Percentiles rank a stretch among this genome's conserved stretches.
Evolutionary conservation across 2,888 invertebrate genomes (phyloP).

Genomic region (Perithous albicinctus): DNA sequence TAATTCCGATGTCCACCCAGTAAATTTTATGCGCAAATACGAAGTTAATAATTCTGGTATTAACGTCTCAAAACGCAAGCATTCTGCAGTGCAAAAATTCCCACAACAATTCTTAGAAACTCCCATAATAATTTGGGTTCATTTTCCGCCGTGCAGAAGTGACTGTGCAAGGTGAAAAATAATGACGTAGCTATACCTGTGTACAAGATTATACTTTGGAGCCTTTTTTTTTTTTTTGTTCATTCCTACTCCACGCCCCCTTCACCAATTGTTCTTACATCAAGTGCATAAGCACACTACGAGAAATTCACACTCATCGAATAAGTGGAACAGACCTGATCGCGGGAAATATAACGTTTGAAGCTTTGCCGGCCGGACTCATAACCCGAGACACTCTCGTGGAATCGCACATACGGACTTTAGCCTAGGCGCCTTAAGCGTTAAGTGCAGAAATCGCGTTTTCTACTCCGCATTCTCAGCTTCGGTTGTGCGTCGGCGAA

Average conservation of each 20-base stretch:
- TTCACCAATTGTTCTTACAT: background rate
- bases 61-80: no score
- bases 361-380: background rate
- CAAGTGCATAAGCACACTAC: background rate
- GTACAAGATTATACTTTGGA: no score
- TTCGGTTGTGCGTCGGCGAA: conserved; percentile 49
- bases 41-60: no score
- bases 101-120: no score
- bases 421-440: conserved; percentile 53
- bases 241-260: background rate
- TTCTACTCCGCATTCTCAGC: conserved; percentile 76
- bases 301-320: conserved; percentile 15
- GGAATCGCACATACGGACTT: conserved; percentile 32
- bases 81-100: no score
- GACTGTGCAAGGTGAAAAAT: no score
- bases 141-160: no score
- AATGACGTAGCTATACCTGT: no score
- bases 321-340: conserved; percentile 40
- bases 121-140: no score
- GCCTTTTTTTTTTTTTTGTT: no score
- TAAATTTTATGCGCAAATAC: no score
- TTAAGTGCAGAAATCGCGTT: conserved; percentile 78
- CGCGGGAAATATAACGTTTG: conserved; percentile 47
- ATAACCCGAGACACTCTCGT: conserved; percentile 5
- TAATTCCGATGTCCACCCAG: no score